Conservation (phyloP, 2,113 vertebrate genomes). For the Gobiocypris rarus region DNA sequence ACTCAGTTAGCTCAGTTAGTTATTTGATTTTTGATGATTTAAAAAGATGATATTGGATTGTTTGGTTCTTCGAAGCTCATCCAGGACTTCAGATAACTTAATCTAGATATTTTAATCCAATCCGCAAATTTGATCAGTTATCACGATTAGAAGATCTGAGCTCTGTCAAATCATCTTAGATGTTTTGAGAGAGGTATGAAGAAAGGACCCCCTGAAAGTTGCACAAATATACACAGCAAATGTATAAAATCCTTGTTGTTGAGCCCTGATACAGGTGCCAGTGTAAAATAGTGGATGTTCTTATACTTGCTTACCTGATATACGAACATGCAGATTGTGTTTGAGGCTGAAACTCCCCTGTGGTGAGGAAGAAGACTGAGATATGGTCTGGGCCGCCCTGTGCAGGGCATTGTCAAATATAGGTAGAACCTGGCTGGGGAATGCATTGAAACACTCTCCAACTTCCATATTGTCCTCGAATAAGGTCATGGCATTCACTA, state of each 20-base stretch:
- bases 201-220: too few relatives aligned
- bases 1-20: too few relatives aligned
- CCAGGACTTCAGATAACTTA: too few relatives aligned
- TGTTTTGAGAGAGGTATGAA: too few relatives aligned
- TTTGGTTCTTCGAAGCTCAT: too few relatives aligned
- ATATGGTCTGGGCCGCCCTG: constrained; percentile 69
- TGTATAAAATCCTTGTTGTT: not conserved
- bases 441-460: constrained; percentile 89
- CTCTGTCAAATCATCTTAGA: too few relatives aligned
- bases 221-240: not conserved
- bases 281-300: not conserved
- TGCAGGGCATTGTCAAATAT: constrained; percentile 86
- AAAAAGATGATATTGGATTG: too few relatives aligned
- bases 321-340: constrained; percentile 83
- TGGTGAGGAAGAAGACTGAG: constrained; percentile 56
- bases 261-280: not conserved
- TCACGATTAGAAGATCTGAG: too few relatives aligned
- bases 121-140: too few relatives aligned
- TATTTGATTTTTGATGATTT: too few relatives aligned
- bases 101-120: too few relatives aligned
- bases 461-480: constrained; percentile 97
- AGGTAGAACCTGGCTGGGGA: constrained; percentile 82
- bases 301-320: constrained; percentile 80
- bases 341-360: constrained; percentile 66
- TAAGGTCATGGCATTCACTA: constrained; percentile 92